These are phyloP conservation scores for Riparia riparia DNA, from an alignment of 2,113 vertebrate genomes.

Conservation along the genomic window DNA sequence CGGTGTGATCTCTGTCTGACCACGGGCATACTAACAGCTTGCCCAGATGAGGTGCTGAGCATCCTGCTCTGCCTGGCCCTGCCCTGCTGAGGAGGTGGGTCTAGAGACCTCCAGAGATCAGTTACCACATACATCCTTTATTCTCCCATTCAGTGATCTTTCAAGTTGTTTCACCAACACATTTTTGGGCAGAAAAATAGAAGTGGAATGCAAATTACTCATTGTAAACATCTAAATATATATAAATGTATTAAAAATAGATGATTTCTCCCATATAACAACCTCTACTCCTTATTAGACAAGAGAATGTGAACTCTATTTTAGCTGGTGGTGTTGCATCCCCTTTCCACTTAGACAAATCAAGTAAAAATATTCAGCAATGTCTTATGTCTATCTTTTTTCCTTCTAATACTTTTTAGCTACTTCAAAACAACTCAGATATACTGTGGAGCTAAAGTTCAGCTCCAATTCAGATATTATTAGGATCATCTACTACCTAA, in stretches of 20 bases:
- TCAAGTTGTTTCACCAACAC: background rate
- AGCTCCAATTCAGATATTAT: conserved; percentile 25
- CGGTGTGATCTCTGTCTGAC: rapidly evolving
- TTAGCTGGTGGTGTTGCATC: background rate
- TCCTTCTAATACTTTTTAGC: conserved; percentile 1
- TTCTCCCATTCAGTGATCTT: background rate
- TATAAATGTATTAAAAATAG: background rate
- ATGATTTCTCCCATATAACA: background rate
- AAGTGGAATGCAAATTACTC: background rate
- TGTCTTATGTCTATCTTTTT: background rate
- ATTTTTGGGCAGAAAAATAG: background rate
- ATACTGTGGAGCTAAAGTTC: background rate
- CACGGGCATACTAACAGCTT: background rate
- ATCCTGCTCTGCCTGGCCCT: background rate
- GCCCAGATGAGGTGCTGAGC: background rate
- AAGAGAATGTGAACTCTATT: background rate
- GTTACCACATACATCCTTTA: background rate
- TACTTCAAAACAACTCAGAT: conserved; percentile 20
- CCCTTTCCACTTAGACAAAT: background rate
- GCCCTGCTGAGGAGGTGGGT: background rate
- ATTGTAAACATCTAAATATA: background rate
- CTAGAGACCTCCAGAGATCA: background rate
- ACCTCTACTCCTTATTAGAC: background rate
- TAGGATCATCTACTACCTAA: background rate
- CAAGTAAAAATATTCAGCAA: background rate